These are phyloP conservation scores for Corythaeola cristata DNA, from an alignment of 2,113 vertebrate species.

Conservation along the genomic window DNA sequence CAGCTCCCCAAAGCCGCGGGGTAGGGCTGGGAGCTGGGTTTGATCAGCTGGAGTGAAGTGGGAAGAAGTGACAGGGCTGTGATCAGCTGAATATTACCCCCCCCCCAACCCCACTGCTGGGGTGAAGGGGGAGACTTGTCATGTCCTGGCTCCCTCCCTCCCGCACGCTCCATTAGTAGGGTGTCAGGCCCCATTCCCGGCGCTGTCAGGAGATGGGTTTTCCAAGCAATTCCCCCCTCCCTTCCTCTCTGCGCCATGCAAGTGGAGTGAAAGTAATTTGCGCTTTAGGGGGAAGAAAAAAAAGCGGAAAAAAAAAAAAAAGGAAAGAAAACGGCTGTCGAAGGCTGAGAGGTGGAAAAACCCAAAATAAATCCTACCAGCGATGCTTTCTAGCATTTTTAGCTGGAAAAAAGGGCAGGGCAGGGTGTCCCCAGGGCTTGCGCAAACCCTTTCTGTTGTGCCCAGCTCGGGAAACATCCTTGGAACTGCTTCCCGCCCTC, in stretches of 20 bases:
- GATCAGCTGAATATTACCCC: background rate
- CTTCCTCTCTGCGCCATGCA: background rate
- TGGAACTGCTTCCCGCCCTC: background rate
- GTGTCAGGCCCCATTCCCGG: background rate
- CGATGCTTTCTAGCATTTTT: background rate
- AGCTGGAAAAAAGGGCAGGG: background rate
- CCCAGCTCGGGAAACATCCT: background rate
- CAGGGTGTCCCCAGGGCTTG: background rate
- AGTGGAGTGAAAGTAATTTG: background rate
- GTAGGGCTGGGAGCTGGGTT: background rate
- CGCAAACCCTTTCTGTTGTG: background rate
- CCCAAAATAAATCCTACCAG: background rate
- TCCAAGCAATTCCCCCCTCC: background rate
- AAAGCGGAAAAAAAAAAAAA: background rate
- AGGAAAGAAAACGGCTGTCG: background rate
- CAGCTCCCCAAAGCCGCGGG: background rate
- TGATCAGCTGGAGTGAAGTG: background rate
- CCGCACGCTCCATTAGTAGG: background rate
- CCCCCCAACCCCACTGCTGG: background rate
- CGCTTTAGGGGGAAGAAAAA: background rate
- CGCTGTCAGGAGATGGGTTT: background rate
- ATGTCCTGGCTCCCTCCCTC: background rate
- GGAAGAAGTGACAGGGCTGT: constrained; percentile 29
- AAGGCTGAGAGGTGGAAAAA: background rate
- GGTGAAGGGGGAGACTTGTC: background rate